Conservation (phyloP, 2,888 invertebrate genomes). For the Leucophenga montana region DNA sequence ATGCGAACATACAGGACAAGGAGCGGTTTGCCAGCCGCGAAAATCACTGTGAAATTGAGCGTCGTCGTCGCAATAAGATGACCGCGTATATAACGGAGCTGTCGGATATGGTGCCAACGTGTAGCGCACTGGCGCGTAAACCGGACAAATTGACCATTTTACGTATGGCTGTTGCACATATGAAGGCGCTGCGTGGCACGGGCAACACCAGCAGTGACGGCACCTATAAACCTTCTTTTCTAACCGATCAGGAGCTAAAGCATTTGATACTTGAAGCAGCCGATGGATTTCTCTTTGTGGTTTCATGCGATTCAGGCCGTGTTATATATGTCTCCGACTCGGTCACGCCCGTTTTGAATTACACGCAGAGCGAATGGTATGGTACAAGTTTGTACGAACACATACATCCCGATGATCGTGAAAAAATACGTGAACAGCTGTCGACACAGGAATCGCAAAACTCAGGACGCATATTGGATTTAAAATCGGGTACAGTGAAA, state of each 20-base stretch:
- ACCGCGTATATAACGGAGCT: slow-evolving; percentile 99
- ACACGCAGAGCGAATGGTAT: slow-evolving; percentile 98
- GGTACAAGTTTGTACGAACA: slow-evolving; percentile 96
- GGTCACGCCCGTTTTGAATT: slow-evolving; percentile 96
- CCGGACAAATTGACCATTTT: slow-evolving; percentile 99
- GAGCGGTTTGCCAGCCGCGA: slow-evolving; percentile 97
- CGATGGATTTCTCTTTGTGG: slow-evolving; percentile 91
- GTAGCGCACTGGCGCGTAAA: slow-evolving; percentile 97
- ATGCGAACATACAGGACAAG: slow-evolving; percentile 95
- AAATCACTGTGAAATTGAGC: slow-evolving; percentile 99
- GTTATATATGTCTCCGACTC: slow-evolving; percentile 99
- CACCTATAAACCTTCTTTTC: slow-evolving; percentile 97
- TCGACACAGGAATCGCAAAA: slow-evolving; percentile 98
- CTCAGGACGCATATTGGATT: slow-evolving; percentile 94
- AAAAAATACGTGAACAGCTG: slow-evolving; percentile 96
- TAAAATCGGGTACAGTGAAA: slow-evolving; percentile 99
- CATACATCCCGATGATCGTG: slow-evolving; percentile 98
- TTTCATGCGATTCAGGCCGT: slow-evolving; percentile 95
- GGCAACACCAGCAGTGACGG: slow-evolving; percentile 97
- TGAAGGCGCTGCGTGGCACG: slow-evolving; percentile 96
- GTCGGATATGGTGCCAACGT: slow-evolving; percentile 99
- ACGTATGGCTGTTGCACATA: slow-evolving; percentile 99
- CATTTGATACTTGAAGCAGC: slow-evolving; percentile 99
- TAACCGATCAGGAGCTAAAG: slow-evolving; percentile 99
- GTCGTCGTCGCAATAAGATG: slow-evolving; percentile 99